These are phyloP conservation scores for Plectus sambesii DNA, from an alignment of 1,140 invertebrate species.

Conservation along the genomic window DNA sequence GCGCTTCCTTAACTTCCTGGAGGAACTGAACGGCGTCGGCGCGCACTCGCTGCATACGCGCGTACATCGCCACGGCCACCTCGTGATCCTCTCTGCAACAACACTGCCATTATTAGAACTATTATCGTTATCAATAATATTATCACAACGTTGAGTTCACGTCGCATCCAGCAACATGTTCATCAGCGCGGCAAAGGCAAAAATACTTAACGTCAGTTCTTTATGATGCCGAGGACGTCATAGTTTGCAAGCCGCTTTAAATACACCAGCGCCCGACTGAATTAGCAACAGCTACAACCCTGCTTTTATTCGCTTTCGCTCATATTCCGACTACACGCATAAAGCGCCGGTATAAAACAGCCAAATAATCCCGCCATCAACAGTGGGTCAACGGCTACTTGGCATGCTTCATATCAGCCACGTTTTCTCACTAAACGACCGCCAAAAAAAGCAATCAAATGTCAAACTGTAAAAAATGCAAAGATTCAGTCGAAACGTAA, in stretches of 20 bases:
- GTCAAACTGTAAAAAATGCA: background rate
- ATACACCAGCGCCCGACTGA: no score
- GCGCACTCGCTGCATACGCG: slow-evolving; percentile 23
- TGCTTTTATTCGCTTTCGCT: no score
- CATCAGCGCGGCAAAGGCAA: slow-evolving; percentile 13
- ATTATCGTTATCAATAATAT: background rate
- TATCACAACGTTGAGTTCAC: background rate
- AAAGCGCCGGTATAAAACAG: no score
- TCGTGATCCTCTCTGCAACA: slow-evolving; percentile 33
- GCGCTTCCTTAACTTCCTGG: slow-evolving; percentile 20
- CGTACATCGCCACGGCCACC: slow-evolving; percentile 26
- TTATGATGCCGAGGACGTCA: slow-evolving; percentile 7
- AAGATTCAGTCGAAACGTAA: background rate
- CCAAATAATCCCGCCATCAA: background rate
- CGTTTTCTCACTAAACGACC: slow-evolving; percentile 6
- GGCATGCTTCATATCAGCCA: background rate
- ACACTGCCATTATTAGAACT: background rate
- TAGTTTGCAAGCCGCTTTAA: no score
- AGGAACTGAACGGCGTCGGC: slow-evolving; percentile 32
- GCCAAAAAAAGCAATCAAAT: background rate
- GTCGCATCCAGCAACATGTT: slow-evolving; percentile 7
- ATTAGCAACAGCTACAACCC: no score
- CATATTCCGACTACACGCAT: no score
- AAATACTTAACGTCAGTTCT: slow-evolving; percentile 7
- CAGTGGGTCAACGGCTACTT: slow-evolving; percentile 9